These are phyloP conservation scores for Molorchus minor DNA, from an alignment of 2,888 invertebrate species.

Conservation along the genomic window DNA sequence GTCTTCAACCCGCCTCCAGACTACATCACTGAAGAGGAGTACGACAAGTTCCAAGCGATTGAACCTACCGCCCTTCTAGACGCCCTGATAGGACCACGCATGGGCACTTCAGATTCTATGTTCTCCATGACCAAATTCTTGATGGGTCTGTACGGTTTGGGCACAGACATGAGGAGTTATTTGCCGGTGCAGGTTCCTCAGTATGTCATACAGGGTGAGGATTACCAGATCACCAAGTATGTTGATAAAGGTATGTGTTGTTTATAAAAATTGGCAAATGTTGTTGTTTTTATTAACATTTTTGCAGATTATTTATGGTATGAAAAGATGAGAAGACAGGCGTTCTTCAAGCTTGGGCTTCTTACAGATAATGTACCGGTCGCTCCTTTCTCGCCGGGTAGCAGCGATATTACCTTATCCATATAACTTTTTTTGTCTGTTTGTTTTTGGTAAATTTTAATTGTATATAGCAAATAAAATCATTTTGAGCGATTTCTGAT, in stretches of 20 bases:
- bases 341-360: conserved; percentile 7
- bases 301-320: conserved; percentile 16
- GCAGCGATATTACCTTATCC: conserved; percentile 13
- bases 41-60: conserved; percentile 20
- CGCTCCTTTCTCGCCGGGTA: neutral
- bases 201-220: conserved; percentile 29
- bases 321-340: neutral
- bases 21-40: conserved; percentile 25
- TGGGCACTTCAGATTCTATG: conserved; percentile 35
- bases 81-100: conserved; percentile 28
- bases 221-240: conserved; percentile 22
- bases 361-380: conserved; percentile 1
- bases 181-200: conserved; percentile 43
- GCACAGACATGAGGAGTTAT: conserved; percentile 45
- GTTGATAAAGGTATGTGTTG: conserved; percentile 9
- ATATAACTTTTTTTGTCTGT: neutral
- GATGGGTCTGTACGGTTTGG: conserved; percentile 45
- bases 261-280: neutral
- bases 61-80: conserved; percentile 27
- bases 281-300: neutral
- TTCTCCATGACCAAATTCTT: conserved; percentile 38
- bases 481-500: no score
- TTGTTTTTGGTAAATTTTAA: no score
- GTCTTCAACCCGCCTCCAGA: conserved; percentile 34
- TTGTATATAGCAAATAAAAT: no score